Evolutionary conservation across 30 jellyfish, hydroid and myxozoan species (phyloP).

Genomic region (Calvadosia cruxmelitensis): DNA sequence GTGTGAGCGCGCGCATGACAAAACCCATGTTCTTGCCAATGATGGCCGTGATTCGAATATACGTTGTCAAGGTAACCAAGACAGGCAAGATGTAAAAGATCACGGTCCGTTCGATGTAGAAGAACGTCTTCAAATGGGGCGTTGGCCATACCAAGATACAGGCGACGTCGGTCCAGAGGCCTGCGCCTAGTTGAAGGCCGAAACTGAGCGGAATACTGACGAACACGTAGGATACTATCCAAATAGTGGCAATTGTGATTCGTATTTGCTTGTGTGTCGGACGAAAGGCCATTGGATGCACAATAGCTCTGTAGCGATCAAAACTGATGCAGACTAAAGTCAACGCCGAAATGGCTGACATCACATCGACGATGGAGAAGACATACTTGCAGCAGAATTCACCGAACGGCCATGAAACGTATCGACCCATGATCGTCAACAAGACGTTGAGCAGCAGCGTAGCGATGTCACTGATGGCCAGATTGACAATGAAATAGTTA

Average conservation of each 20-base stretch:
- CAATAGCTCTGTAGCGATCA: slow-evolving; percentile 91
- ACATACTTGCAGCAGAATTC: slow-evolving; percentile 51
- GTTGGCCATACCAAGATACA: slow-evolving; percentile 50
- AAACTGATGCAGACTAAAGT: slow-evolving; percentile 62
- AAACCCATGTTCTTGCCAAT: slow-evolving; percentile 41
- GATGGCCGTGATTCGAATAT: slow-evolving; percentile 27
- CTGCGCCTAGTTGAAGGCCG: slow-evolving; percentile 14
- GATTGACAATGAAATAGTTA: slow-evolving; percentile 60
- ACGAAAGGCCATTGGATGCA: slow-evolving; percentile 58
- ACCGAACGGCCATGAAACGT: slow-evolving; percentile 91
- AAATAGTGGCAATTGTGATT: slow-evolving; percentile 19
- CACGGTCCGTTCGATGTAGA: slow-evolving; percentile 29
- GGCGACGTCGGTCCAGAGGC: slow-evolving; percentile 23
- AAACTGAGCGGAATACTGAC: slow-evolving; percentile 63
- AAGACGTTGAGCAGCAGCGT: slow-evolving; percentile 57
- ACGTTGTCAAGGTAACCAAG: slow-evolving; percentile 39
- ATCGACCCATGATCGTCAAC: slow-evolving; percentile 23
- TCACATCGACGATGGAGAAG: slow-evolving; percentile 66
- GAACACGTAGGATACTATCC: slow-evolving; percentile 56
- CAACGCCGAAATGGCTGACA: slow-evolving; percentile 53
- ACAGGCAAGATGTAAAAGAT: slow-evolving; percentile 51
- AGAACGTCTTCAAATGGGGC: slow-evolving; percentile 1
- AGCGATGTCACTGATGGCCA: slow-evolving; percentile 73
- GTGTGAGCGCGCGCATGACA: slow-evolving; percentile 39
- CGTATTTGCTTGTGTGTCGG: slow-evolving; percentile 25